Percentiles rank a stretch among this genome's conserved stretches.
Evolutionary conservation across 2,113 vertebrate genomes (phyloP).

Genomic region (Silurus glanis): DNA sequence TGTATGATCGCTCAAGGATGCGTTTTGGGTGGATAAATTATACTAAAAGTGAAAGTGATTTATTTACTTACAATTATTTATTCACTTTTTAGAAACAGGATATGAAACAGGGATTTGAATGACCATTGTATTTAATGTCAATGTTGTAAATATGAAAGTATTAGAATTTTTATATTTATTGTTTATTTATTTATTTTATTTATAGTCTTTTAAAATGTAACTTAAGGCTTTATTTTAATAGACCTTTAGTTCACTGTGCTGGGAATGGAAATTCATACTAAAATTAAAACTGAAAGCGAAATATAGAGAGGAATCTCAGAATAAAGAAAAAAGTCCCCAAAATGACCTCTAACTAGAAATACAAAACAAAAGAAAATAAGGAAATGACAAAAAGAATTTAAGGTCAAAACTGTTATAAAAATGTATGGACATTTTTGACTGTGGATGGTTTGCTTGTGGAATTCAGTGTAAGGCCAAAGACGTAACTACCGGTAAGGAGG

Average conservation of each 20-base stretch:
- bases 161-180: not conserved
- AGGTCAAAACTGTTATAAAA: not conserved
- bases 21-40: not conserved
- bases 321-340: not conserved
- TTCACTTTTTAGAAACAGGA: not conserved
- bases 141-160: not conserved
- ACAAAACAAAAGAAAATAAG: not conserved
- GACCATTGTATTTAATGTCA: not conserved
- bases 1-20: not conserved
- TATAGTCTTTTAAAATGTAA: not conserved
- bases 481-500: not conserved
- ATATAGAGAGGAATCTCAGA: not conserved
- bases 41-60: not conserved
- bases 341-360: not conserved
- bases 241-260: not conserved
- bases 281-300: conserved; percentile 4
- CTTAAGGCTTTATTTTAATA: not conserved
- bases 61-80: not conserved
- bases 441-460: not conserved
- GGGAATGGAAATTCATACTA: not conserved
- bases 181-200: not conserved
- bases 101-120: not conserved
- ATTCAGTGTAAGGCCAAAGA: not conserved
- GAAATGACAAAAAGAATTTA: not conserved
- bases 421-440: not conserved